These are phyloP conservation scores for Sphenodon punctatus DNA, from an alignment of 2,797 vertebrate species.

Conservation along the genomic window DNA sequence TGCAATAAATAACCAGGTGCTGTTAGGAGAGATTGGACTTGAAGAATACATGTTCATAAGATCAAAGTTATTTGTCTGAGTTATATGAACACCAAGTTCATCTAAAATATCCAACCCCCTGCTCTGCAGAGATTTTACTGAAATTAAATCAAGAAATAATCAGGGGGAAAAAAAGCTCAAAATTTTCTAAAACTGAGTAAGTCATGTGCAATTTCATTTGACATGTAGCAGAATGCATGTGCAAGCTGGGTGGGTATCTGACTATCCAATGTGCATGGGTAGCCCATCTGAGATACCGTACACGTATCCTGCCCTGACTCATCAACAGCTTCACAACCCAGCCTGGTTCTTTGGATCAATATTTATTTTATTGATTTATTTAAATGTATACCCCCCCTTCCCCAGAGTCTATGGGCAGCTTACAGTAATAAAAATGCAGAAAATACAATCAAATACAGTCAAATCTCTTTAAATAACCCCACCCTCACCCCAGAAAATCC, in stretches of 20 bases:
- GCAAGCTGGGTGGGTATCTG: neutral
- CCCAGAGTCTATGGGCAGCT: no score
- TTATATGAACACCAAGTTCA: neutral
- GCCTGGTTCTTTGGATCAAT: no score
- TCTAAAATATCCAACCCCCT: neutral
- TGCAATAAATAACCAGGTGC: neutral
- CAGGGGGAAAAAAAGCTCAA: no score
- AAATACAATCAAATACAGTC: no score
- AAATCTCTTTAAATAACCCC: no score
- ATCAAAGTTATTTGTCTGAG: neutral
- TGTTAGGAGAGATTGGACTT: neutral
- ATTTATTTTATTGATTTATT: no score
- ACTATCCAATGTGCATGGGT: neutral
- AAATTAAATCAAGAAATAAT: neutral
- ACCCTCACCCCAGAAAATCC: no score
- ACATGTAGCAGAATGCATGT: neutral
- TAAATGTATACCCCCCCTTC: no score
- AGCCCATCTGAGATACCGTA: neutral
- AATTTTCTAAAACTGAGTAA: no score
- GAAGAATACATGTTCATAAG: neutral
- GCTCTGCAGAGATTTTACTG: accelerated
- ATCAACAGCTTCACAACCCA: no score
- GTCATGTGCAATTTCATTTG: neutral
- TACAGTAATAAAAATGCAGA: no score
- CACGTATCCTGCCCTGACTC: no score